Conservation (phyloP, 2,797 vertebrate species). For the Crenuchus spilurus region DNA sequence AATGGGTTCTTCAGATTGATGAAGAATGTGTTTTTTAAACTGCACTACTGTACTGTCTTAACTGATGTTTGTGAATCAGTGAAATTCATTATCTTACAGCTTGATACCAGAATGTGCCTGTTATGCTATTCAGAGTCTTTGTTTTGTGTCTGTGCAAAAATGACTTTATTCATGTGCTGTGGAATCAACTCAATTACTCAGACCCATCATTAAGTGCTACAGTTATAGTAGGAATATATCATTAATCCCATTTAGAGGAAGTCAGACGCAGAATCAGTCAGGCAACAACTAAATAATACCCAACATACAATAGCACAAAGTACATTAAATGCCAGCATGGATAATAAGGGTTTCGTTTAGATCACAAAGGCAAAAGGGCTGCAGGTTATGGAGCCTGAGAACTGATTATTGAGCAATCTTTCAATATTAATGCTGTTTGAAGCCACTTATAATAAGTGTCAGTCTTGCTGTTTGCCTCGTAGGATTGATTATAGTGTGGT, state of each 20-base stretch:
- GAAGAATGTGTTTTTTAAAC: too few species aligned
- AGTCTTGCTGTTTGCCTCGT: background rate
- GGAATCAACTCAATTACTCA: conserved; percentile 1
- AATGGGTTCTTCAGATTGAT: too few species aligned
- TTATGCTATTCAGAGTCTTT: background rate
- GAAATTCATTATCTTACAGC: conserved; percentile 12
- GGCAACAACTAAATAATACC: background rate
- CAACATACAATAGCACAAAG: background rate
- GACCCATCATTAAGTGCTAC: conserved; percentile 12
- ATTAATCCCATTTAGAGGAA: conserved; percentile 22
- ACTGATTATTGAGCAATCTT: background rate
- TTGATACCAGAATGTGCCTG: background rate
- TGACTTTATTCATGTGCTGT: background rate
- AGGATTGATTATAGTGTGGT: conserved; percentile 22
- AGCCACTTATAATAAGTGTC: conserved; percentile 34
- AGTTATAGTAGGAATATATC: background rate
- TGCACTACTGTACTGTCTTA: too few species aligned
- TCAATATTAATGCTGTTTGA: conserved; percentile 31
- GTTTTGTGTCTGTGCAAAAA: background rate
- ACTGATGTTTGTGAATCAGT: background rate
- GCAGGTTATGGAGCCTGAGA: background rate
- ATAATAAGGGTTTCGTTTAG: background rate
- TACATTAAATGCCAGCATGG: background rate
- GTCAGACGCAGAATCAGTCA: background rate
- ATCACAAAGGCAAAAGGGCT: background rate